Percentiles rank a stretch among this genome's conserved stretches.
phyloP scores from a whole-genome alignment of 2,888 invertebrate genomes.

The Pimpla rufipes region DNA sequence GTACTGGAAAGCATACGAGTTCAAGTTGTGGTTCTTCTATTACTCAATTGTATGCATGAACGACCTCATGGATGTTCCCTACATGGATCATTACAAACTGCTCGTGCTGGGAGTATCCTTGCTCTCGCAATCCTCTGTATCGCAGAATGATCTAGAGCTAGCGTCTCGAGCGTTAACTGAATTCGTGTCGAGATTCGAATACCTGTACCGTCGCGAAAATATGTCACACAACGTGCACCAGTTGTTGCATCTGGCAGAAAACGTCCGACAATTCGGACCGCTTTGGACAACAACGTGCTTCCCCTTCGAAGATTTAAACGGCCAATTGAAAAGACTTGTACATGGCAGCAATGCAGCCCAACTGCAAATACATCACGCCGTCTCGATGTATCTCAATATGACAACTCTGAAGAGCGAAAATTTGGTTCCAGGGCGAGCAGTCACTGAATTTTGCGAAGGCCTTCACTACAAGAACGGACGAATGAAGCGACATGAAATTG shows the following conservation, averaged over 20 bases:
- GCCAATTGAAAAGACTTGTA: constrained; percentile 35
- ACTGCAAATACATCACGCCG: constrained; percentile 41
- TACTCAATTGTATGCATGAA: constrained; percentile 30
- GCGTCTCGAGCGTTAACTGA: not conserved
- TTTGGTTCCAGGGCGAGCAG: not conserved
- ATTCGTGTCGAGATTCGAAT: not conserved
- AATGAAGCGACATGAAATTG: constrained; percentile 7
- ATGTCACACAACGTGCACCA: not conserved
- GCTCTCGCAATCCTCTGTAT: not conserved
- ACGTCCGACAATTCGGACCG: not conserved
- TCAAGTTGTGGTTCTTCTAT: constrained; percentile 45
- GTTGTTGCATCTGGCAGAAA: not conserved
- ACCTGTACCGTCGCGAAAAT: not conserved
- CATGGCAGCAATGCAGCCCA: constrained; percentile 9
- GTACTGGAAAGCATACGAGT: constrained; percentile 35
- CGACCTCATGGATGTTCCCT: constrained; percentile 12
- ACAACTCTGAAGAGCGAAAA: constrained; percentile 21
- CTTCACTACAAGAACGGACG: constrained; percentile 2
- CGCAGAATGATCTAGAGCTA: not conserved
- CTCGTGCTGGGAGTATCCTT: constrained; percentile 16
- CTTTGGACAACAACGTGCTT: constrained; percentile 3
- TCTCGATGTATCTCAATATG: constrained; percentile 33
- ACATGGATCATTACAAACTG: constrained; percentile 39
- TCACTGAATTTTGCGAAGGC: constrained; percentile 11
- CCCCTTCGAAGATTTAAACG: constrained; percentile 6